A percentile compares a stretch with the other conserved stretches of the same genome.
Evolutionary conservation across 92 coral and sea anemone species (phyloP).

Genomic region (Zoanthus solanderi): DNA sequence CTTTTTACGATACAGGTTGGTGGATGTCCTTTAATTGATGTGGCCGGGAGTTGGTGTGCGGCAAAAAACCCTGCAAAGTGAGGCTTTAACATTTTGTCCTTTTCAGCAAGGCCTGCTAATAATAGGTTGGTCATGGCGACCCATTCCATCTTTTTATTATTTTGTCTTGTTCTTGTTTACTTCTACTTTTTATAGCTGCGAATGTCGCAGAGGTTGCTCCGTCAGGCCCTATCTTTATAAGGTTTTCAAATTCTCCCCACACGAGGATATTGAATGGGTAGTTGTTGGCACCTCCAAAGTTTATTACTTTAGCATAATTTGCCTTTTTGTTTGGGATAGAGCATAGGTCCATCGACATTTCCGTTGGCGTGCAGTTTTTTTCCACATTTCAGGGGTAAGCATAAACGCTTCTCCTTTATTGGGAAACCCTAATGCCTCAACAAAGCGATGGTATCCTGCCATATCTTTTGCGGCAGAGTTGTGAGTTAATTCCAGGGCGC

Average conservation of each 20-base stretch:
- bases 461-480: conserved; percentile 14
- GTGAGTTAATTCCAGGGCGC: conserved; percentile 5
- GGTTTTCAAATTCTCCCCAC: not conserved
- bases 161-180: not conserved
- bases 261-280: not conserved
- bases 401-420: not conserved
- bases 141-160: conserved; percentile 17
- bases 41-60: not conserved
- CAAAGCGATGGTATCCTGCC: conserved; percentile 41
- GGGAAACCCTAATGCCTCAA: conserved; percentile 39
- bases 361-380: conserved; percentile 44
- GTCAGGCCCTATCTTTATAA: not conserved
- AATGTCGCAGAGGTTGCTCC: conserved; percentile 9
- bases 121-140: not conserved
- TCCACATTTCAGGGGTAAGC: conserved; percentile 27
- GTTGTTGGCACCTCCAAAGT: too few species aligned
- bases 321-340: conserved; percentile 23
- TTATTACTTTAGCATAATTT: not conserved
- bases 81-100: not conserved
- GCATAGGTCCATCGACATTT: not conserved
- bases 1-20: conserved; percentile 23
- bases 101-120: not conserved
- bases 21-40: not conserved
- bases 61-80: conserved; percentile 10
- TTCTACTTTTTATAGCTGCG: not conserved